Conservation (phyloP, 1,140 invertebrate genomes). For the Drosophila pandora region DNA sequence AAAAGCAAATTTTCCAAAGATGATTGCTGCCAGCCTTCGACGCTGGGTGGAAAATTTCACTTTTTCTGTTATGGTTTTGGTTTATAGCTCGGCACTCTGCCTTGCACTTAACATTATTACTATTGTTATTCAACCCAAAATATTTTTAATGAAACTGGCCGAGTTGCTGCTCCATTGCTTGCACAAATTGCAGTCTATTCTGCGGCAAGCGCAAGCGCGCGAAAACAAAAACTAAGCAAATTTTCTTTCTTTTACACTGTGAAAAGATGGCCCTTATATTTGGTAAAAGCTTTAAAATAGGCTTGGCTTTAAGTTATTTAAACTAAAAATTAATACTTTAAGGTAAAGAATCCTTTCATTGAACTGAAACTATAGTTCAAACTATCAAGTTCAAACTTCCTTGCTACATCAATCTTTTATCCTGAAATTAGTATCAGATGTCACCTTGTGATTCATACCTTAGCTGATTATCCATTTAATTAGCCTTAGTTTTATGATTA, state of each 20-base stretch:
- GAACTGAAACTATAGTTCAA: no score
- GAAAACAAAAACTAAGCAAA: conserved; percentile 29
- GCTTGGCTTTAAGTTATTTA: not conserved
- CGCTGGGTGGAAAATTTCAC: conserved; percentile 67
- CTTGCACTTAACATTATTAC: conserved; percentile 67
- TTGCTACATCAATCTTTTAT: no score
- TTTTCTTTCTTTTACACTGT: conserved; percentile 38
- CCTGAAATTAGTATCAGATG: no score
- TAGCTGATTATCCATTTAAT: not conserved
- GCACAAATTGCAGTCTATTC: conserved; percentile 76
- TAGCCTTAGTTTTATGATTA: not conserved
- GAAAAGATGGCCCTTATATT: conserved; percentile 8
- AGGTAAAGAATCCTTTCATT: no score
- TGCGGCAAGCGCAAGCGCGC: conserved; percentile 55
- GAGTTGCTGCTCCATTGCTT: conserved; percentile 77
- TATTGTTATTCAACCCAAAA: conserved; percentile 81
- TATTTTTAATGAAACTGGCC: conserved; percentile 79
- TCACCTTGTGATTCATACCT: not conserved
- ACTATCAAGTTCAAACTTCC: no score
- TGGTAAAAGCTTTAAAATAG: no score
- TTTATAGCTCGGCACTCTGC: conserved; percentile 37
- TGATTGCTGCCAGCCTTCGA: conserved; percentile 51
- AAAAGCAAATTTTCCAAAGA: conserved; percentile 54
- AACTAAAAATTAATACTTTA: no score
- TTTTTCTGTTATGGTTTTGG: conserved; percentile 58